These are phyloP conservation scores for Alca torda DNA, from an alignment of 2,797 vertebrate genomes.

Conservation along the genomic window DNA sequence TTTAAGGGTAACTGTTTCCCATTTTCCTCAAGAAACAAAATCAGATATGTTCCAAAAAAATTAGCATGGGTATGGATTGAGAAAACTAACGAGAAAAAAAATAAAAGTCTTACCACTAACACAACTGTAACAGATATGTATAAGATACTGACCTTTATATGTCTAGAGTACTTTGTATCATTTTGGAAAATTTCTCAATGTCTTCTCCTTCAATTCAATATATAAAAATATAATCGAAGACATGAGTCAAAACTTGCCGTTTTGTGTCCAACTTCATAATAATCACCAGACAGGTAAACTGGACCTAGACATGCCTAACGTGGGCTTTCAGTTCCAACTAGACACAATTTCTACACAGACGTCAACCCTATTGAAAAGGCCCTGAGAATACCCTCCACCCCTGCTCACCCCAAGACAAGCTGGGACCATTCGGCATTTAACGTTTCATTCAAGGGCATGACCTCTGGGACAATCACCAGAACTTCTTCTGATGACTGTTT, in stretches of 20 bases:
- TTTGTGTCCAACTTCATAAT: not conserved
- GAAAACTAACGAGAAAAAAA: not conserved
- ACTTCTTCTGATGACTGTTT: not conserved
- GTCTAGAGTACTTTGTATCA: not conserved
- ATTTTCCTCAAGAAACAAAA: not conserved
- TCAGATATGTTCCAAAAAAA: not conserved
- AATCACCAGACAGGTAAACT: not conserved
- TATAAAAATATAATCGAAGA: not conserved
- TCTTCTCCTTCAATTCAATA: not conserved
- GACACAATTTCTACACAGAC: not conserved
- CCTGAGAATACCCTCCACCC: fast-evolving
- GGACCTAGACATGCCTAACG: fast-evolving
- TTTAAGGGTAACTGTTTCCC: not conserved
- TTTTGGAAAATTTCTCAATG: not conserved
- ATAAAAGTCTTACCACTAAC: not conserved
- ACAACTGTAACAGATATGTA: not conserved
- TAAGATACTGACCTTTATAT: not conserved
- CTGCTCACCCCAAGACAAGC: not conserved
- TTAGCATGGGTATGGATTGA: not conserved
- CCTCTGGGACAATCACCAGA: not conserved
- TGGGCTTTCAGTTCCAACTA: not conserved
- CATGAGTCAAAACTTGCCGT: fast-evolving
- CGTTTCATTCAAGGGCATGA: not conserved
- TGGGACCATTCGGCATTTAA: not conserved
- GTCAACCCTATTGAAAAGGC: not conserved